Evolutionary conservation across 2,113 vertebrate genomes (phyloP).

Genomic region (Phainopepla nitens): DNA sequence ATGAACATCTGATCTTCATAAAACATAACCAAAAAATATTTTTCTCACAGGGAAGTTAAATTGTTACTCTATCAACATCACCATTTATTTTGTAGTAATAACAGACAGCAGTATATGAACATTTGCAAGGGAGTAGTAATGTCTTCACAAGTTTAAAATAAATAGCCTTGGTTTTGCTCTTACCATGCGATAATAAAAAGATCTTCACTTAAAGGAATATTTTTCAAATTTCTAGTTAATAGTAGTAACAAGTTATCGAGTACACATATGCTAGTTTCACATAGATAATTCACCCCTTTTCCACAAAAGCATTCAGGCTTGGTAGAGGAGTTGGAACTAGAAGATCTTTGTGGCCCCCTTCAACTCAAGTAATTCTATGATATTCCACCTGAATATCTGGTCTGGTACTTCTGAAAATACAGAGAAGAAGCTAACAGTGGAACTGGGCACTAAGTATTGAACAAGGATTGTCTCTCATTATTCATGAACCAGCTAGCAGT

Average conservation of each 20-base stretch:
- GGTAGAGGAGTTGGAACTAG: not conserved
- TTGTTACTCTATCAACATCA: not conserved
- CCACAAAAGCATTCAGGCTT: not conserved
- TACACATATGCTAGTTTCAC: not conserved
- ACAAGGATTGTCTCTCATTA: not conserved
- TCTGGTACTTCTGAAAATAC: not conserved
- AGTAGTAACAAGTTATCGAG: not conserved
- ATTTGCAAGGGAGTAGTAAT: not conserved
- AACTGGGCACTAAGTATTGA: not conserved
- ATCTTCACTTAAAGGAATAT: not conserved
- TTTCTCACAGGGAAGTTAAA: not conserved
- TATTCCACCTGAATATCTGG: not conserved
- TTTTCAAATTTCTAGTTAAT: not conserved
- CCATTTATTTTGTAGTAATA: not conserved
- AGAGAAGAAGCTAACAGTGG: not conserved
- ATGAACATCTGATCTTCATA: not conserved
- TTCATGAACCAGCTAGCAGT: not conserved
- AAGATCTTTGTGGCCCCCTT: not conserved
- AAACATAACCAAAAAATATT: not conserved
- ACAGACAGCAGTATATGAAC: not conserved
- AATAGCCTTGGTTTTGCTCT: not conserved
- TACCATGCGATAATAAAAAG: not conserved
- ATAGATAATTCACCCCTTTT: not conserved
- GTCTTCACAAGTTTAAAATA: not conserved
- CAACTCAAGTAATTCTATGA: not conserved